Conservation (phyloP, 2,797 vertebrate genomes). For the Xiphorhynchus erythropygius region DNA sequence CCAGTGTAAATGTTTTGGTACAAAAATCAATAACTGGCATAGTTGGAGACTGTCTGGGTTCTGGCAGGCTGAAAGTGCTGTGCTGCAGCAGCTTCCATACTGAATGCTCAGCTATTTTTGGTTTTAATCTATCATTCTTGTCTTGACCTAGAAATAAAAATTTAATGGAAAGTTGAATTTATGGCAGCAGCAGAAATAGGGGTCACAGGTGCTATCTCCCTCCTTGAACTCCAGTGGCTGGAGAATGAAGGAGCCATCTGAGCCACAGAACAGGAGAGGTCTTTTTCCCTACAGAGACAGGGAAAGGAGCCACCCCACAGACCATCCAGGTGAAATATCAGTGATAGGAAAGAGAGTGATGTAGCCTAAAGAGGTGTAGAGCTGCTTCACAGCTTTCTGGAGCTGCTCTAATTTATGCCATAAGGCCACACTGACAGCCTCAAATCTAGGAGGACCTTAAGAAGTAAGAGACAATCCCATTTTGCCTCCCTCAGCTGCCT, state of each 20-base stretch:
- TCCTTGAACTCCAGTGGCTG: not conserved
- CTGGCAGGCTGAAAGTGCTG: not conserved
- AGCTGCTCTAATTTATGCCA: not conserved
- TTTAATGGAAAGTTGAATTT: conserved; percentile 15
- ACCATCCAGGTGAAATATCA: fast-evolving
- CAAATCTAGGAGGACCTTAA: not conserved
- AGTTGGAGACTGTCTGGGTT: not conserved
- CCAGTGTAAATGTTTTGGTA: conserved; percentile 53
- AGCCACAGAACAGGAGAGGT: fast-evolving
- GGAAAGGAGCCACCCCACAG: not conserved
- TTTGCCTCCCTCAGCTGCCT: not conserved
- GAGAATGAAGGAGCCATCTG: not conserved
- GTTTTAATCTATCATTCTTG: conserved; percentile 12
- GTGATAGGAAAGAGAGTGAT: not conserved
- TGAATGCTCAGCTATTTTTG: conserved; percentile 21
- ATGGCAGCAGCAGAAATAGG: not conserved
- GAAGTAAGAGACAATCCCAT: not conserved
- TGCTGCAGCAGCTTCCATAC: not conserved
- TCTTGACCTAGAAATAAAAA: conserved; percentile 40
- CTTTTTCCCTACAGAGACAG: not conserved
- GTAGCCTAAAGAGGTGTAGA: not conserved
- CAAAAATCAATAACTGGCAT: conserved; percentile 24
- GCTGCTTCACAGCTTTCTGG: not conserved
- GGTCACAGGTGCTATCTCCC: not conserved
- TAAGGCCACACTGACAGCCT: not conserved